These are phyloP conservation scores for Spialia ferax DNA, from an alignment of 2,888 invertebrate species.

Conservation along the genomic window DNA sequence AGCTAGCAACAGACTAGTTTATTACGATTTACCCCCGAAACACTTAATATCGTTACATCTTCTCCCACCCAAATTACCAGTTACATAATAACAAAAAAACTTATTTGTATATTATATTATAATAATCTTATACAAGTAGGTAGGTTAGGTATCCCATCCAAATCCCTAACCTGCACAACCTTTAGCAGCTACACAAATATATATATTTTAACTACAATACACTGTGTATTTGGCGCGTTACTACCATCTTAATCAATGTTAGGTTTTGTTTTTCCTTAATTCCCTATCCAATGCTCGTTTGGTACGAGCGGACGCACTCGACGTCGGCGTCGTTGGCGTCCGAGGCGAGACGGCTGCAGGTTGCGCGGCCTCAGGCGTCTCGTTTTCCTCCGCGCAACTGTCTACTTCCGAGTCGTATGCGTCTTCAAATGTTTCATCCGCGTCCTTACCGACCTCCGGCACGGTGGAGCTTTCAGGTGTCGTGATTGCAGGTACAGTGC, in stretches of 20 bases:
- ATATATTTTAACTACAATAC: too few relatives aligned
- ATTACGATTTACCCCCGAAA: neutral
- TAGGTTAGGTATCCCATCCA: too few relatives aligned
- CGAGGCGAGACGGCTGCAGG: neutral
- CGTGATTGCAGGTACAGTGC: neutral
- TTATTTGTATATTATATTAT: too few relatives aligned
- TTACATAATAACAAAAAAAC: too few relatives aligned
- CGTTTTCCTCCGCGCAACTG: neutral
- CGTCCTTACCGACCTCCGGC: neutral
- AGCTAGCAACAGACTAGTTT: neutral
- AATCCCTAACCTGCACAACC: too few relatives aligned
- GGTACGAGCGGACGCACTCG: neutral
- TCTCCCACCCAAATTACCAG: too few relatives aligned
- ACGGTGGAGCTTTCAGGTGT: neutral
- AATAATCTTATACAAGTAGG: too few relatives aligned
- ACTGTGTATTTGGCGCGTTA: too few relatives aligned
- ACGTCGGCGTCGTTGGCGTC: neutral
- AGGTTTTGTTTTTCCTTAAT: neutral
- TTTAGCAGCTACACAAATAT: too few relatives aligned
- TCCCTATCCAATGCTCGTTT: neutral
- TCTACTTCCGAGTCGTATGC: neutral
- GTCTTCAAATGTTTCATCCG: neutral
- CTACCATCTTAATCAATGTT: too few relatives aligned
- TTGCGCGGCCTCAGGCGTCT: neutral
- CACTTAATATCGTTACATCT: slow-evolving; percentile 1